Conservation (phyloP, 1,140 invertebrate genomes). For the Thaumatotibia leucotreta region DNA sequence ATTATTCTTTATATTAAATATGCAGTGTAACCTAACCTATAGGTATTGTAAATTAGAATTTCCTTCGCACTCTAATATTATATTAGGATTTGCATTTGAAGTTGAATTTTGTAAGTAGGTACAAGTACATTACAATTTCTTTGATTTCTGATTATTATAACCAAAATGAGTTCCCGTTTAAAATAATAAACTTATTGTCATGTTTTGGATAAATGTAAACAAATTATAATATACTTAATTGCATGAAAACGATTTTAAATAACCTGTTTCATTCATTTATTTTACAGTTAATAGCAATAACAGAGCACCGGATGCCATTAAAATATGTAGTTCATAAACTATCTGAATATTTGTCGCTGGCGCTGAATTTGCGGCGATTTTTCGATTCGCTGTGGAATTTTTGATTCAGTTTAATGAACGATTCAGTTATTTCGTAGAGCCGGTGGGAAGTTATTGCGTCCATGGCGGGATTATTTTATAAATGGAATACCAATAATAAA, state of each 20-base stretch:
- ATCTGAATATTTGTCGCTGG: neutral
- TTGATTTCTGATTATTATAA: no score
- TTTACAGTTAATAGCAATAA: neutral
- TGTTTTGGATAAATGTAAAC: no score
- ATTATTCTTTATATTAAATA: neutral
- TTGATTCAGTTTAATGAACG: slow-evolving; percentile 4
- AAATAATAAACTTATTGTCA: no score
- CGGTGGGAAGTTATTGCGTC: neutral
- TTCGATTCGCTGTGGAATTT: slow-evolving; percentile 1
- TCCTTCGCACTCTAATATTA: no score
- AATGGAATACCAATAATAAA: neutral
- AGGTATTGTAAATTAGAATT: no score
- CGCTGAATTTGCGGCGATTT: neutral
- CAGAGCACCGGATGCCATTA: neutral
- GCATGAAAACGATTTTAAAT: no score
- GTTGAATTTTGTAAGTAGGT: no score
- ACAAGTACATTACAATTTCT: no score
- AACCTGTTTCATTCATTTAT: no score
- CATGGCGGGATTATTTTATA: neutral
- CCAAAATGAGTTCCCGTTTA: no score
- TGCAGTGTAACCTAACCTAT: neutral
- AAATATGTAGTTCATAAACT: slow-evolving; percentile 3
- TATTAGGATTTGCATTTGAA: no score
- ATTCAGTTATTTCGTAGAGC: neutral
- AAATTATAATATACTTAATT: no score